Evolutionary conservation across 2,113 vertebrate genomes (phyloP), one percentile per base, ranked within the genome.

Genomic region (Odontophorus gujanensis): DNA sequence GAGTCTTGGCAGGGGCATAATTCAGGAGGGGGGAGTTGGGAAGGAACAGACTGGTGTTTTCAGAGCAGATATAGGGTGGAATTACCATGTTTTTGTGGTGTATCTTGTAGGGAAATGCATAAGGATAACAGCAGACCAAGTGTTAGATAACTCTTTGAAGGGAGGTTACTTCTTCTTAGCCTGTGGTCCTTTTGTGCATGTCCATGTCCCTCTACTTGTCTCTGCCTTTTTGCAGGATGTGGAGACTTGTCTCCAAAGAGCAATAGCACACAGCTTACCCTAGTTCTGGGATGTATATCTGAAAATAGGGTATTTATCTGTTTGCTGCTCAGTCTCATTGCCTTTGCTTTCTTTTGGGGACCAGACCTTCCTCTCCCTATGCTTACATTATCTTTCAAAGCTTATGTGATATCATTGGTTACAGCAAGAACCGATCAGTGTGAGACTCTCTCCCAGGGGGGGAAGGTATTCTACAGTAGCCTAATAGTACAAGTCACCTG

Each of bases 291-390:
- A 2, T 1, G 0, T 13, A 28, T 12, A 24, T 36, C 36, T 85
- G 50, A 42, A 53, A 66, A 66, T 22, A 38, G 0, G 2, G 13
- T 19, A 3, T 57, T 47, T 57, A 10, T 40, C 26, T 53, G 18
- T 34, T 57, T 38, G 43, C 42, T 68, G n/a, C 80, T 85, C 0
- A 0, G 8, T 83, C 48, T 13, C 19, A 14, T 42, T 26, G 13
- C 63, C 9, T 24, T 51, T 77, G 51, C 26, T 72, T 57, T 75
- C 34, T 7, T 59, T 79, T 74, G 63, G 53, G 50, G 68, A 83
- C 26, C 14, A 30, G 48, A 13, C 7, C 5, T 38, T 34, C 13
- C 13, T 51, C 15, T 53, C 57, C 26, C 32, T 55, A 2, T 57
- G 2, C 55, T 51, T 69, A 22, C 38, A 55, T 40, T 77, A 2